Evolutionary conservation across 2,888 invertebrate genomes (phyloP).

Genomic region (Drosophila parthenogenetica): DNA sequence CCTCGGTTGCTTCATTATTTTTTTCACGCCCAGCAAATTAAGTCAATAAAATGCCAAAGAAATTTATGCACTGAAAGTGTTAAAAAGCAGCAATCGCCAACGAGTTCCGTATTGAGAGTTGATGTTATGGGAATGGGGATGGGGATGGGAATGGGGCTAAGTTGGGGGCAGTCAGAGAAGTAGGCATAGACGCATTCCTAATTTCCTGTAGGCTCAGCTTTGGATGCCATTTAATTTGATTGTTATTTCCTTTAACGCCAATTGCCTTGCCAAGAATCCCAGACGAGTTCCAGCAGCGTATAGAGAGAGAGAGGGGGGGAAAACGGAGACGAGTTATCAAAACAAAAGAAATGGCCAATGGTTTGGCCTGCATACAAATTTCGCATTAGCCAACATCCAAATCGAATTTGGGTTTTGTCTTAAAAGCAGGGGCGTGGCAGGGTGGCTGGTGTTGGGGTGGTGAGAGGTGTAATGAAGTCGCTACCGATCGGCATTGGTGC

Average conservation of each 20-base stretch:
- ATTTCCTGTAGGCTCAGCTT: constrained; percentile 61
- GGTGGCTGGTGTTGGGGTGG: neutral
- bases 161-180: neutral
- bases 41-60: constrained; percentile 69
- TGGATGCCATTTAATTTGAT: constrained; percentile 74
- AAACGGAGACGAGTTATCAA: constrained; percentile 22
- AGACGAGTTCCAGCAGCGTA: constrained; percentile 10
- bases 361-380: constrained; percentile 76
- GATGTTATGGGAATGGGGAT: too few species aligned
- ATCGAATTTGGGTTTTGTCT: constrained; percentile 48
- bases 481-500: constrained; percentile 19
- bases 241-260: constrained; percentile 70
- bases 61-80: constrained; percentile 71
- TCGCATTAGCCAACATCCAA: constrained; percentile 67
- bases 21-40: constrained; percentile 75
- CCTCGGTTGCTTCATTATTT: constrained; percentile 57
- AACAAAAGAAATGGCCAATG: constrained; percentile 73
- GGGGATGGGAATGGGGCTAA: neutral
- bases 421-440: neutral
- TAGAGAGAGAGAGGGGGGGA: neutral
- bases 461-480: constrained; percentile 47
- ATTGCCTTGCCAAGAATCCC: constrained; percentile 52
- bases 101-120: neutral
- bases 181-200: constrained; percentile 61
- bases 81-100: constrained; percentile 56